A percentile compares a stretch with the other conserved stretches of the same genome.
Conservation (phyloP, 2,797 vertebrate genomes). For the Poeciliopsis infans region DNA sequence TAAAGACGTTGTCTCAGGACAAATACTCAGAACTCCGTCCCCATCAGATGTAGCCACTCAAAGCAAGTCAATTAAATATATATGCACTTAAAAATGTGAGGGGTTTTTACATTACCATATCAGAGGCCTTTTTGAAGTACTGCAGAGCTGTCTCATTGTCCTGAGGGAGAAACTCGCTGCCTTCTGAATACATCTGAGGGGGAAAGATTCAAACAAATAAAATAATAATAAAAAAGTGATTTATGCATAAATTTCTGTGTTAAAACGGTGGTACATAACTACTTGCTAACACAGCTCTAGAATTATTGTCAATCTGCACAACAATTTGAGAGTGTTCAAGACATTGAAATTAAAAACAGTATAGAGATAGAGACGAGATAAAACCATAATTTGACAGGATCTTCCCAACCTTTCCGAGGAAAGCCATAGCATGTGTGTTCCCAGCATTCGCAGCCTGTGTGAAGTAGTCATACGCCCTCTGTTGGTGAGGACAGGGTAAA, state of each 20-base stretch:
- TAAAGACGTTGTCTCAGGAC: not conserved
- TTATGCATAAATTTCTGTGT: constrained; percentile 1
- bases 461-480: constrained; percentile 99
- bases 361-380: not conserved
- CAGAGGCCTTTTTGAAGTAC: constrained; percentile 98
- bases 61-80: not conserved
- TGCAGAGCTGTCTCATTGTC: constrained; percentile 97
- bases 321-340: not conserved
- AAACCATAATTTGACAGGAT: not conserved
- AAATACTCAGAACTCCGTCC: not conserved
- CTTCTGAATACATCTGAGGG: constrained; percentile 97
- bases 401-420: constrained; percentile 92
- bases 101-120: constrained; percentile 82
- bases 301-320: constrained; percentile 4
- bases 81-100: not conserved
- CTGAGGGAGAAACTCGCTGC: constrained; percentile 92
- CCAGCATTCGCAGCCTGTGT: constrained; percentile 97
- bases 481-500: constrained; percentile 31
- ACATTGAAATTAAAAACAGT: constrained; percentile 2
- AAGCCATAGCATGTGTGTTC: constrained; percentile 97
- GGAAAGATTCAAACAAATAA: constrained; percentile 3
- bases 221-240: not conserved
- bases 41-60: not conserved
- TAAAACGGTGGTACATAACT: not conserved
- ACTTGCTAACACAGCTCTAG: not conserved